Base-by-base conservation (phyloP, 1,140 invertebrate genomes). In the Nephotettix cincticeps region DNA sequence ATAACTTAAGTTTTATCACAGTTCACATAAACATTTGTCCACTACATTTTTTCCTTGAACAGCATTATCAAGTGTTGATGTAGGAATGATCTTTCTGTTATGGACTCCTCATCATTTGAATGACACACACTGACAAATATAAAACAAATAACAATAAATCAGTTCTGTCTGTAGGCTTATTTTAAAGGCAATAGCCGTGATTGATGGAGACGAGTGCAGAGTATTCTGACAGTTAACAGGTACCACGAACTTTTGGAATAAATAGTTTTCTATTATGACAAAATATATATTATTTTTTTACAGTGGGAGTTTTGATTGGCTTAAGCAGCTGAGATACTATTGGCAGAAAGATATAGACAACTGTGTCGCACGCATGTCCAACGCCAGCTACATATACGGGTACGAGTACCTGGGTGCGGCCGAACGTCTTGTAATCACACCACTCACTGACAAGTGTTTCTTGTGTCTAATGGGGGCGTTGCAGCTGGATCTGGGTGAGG, bases 351-450 rank as follows among this genome's bases (percentile, higher is more conserved):
- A 89, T 21, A 84, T 91, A 0, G 90, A 93, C 80, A 88, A 89
- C 78, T 93, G 92, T 72, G 86, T 93, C 0, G 86, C 87, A 0
- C 85, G 89, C 74, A 93, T 93, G 90, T 90, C 91, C 0, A 91
- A 87, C 72, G 87, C 90, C 0, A 85, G 88, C 76, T 89, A 96
- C 76, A 84, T 90, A 29, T 98, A 97, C 78, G 94, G 93, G 4
- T 97, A 96, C 78, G 96, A 98, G 80, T 98, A 97, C 81, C 82
- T 97, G 19, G 95, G 95, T 1, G 94, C 94, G 63, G 88, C 88
- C 67, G 88, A 89, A 77, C 87, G 91, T 71, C 83, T 94, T 17
- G 93, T 94, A 0, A 92, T 93, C 72, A 94, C 92, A 0, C 91
- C 92, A 0, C 79, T 92, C 43, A 95, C 93, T 0, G 93, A 97